Percentiles rank a stretch among this genome's conserved stretches.
phyloP scores from a whole-genome alignment of 1,140 invertebrate genomes.

The Acarapis woodi region DNA sequence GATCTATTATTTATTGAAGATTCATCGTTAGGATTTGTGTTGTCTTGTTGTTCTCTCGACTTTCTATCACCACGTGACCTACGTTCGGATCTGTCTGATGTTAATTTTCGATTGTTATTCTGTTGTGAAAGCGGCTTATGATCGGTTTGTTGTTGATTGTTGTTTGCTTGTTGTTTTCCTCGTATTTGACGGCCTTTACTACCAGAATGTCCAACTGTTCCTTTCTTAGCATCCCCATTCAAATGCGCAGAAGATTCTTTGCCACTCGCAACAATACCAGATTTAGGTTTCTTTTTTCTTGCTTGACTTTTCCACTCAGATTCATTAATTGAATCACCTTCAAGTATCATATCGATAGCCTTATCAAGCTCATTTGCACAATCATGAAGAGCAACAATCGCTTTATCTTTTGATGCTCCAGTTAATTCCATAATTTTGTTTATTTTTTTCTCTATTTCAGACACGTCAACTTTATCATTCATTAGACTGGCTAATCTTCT shows the following conservation, averaged over 20 bases:
- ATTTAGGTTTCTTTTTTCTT: conserved; percentile 38
- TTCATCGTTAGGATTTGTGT: too few relatives aligned
- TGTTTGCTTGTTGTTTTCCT: too few relatives aligned
- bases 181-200: too few relatives aligned
- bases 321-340: conserved; percentile 20
- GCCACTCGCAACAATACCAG: neutral
- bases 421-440: conserved; percentile 23
- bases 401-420: conserved; percentile 16
- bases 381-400: conserved; percentile 19
- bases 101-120: too few relatives aligned
- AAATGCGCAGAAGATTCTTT: neutral
- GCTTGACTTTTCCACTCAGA: conserved; percentile 39
- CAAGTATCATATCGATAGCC: conserved; percentile 42
- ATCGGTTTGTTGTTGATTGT: too few relatives aligned
- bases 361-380: conserved; percentile 20
- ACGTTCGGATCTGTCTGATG: too few relatives aligned
- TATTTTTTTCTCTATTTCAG: conserved; percentile 34
- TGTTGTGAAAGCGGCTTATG: too few relatives aligned
- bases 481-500: conserved; percentile 35
- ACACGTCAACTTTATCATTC: conserved; percentile 29
- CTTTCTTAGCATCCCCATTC: neutral
- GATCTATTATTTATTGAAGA: too few relatives aligned
- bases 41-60: too few relatives aligned
- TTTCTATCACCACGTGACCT: too few relatives aligned
- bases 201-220: too few relatives aligned